Evolutionary conservation across 2,113 vertebrate species (phyloP).

Genomic region (Apodemus sylvaticus): DNA sequence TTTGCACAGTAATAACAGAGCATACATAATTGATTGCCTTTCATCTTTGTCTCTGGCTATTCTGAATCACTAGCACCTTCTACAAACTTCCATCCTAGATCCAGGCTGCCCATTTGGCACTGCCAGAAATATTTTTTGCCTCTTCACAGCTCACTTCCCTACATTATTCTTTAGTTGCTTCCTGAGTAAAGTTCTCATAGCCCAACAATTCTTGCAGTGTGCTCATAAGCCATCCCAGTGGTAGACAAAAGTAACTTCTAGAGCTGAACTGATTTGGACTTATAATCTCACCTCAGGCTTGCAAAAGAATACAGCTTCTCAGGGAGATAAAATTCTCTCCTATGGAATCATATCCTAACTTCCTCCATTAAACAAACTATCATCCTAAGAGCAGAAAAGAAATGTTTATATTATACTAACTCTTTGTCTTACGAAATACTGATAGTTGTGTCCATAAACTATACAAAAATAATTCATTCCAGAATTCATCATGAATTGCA

Average conservation of each 20-base stretch:
- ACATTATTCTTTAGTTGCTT: conserved; percentile 20
- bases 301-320: conserved; percentile 37
- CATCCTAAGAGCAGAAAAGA: conserved; percentile 57
- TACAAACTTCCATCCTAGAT: background rate
- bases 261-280: conserved; percentile 62
- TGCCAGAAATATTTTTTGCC: background rate
- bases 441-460: conserved; percentile 55
- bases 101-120: background rate
- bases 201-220: background rate
- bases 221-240: background rate
- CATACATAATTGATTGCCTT: conserved; percentile 72
- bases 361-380: conserved; percentile 58
- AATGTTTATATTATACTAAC: conserved; percentile 60
- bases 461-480: conserved; percentile 69
- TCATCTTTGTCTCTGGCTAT: conserved; percentile 40
- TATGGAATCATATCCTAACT: conserved; percentile 63
- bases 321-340: conserved; percentile 55
- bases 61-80: conserved; percentile 42
- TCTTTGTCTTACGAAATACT: conserved; percentile 59
- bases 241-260: conserved; percentile 45
- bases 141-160: background rate
- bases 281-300: conserved; percentile 45
- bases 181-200: conserved; percentile 27
- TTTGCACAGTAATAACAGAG: conserved; percentile 67
- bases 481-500: conserved; percentile 30